Evolutionary conservation across 2,888 invertebrate species (phyloP).

Genomic region (Acholoe squamosa): DNA sequence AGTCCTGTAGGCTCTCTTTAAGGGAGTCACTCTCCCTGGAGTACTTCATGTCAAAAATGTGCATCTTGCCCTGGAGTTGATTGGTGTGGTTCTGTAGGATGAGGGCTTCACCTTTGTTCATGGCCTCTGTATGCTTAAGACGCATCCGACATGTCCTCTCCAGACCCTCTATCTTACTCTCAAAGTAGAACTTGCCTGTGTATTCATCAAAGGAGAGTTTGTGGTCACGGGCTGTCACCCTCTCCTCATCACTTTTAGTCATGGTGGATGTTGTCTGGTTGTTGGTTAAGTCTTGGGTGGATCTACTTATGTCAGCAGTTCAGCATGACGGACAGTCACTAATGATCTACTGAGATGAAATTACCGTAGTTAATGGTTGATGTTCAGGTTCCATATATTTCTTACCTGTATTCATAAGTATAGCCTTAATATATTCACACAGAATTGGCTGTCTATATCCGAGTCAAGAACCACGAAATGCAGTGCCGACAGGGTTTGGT

Average conservation of each 20-base stretch:
- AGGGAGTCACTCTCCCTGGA: constrained; percentile 37
- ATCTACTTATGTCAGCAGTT: no score
- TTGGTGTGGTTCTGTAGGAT: not conserved
- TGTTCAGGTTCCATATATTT: no score
- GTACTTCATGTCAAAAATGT: constrained; percentile 57
- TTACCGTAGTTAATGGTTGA: no score
- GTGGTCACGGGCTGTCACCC: not conserved
- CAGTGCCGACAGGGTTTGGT: no score
- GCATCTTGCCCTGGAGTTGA: constrained; percentile 8
- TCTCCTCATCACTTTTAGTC: constrained; percentile 29
- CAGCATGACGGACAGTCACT: no score
- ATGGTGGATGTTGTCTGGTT: not conserved
- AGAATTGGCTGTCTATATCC: no score
- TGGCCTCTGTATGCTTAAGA: constrained; percentile 31
- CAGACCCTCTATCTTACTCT: constrained; percentile 44
- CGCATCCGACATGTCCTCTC: not conserved
- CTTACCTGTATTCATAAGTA: no score
- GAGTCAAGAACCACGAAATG: no score
- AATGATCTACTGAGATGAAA: no score
- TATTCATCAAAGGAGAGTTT: constrained; percentile 55
- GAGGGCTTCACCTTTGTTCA: constrained; percentile 49
- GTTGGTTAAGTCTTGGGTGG: no score
- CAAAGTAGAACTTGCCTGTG: constrained; percentile 56
- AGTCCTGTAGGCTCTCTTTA: not conserved
- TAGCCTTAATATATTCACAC: no score